A percentile compares a stretch with the other conserved stretches of the same genome.
Conservation (phyloP, 2,797 vertebrate genomes). For the Acanthurus leucopareius region DNA sequence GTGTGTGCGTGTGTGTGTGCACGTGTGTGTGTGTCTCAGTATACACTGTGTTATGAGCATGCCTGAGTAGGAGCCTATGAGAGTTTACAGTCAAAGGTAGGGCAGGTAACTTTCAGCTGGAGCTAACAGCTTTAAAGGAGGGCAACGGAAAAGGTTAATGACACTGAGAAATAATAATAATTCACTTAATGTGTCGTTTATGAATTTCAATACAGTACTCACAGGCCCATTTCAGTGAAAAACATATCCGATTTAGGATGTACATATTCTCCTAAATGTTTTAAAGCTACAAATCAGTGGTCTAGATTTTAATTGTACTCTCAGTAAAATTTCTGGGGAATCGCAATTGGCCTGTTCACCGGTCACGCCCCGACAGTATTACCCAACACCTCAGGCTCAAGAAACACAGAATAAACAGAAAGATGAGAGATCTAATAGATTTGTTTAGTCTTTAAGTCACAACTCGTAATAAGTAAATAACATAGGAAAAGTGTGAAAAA, state of each 20-base stretch:
- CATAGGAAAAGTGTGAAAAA: too few relatives aligned
- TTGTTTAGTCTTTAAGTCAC: too few relatives aligned
- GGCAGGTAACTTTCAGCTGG: too few relatives aligned
- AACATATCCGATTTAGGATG: slow-evolving; percentile 19
- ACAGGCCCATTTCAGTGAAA: slow-evolving; percentile 16
- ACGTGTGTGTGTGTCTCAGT: slow-evolving; percentile 2
- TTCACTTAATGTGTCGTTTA: not conserved
- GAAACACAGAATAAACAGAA: too few relatives aligned
- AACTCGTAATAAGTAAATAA: too few relatives aligned
- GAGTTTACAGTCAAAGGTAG: not conserved
- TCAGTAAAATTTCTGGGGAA: too few relatives aligned
- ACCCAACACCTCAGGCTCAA: too few relatives aligned
- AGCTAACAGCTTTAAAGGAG: not conserved
- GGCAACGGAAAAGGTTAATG: not conserved
- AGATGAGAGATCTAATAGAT: too few relatives aligned
- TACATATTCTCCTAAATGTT: slow-evolving; percentile 33
- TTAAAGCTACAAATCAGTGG: slow-evolving; percentile 20
- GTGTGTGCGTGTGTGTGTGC: not conserved
- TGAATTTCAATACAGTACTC: not conserved
- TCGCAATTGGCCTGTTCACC: too few relatives aligned
- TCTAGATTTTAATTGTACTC: too few relatives aligned
- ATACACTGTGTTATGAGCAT: not conserved
- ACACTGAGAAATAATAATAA: slow-evolving; percentile 11
- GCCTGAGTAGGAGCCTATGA: not conserved
- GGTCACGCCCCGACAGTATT: too few relatives aligned